Percentiles rank a stretch among this genome's conserved stretches.
These are phyloP conservation scores for Plestiodon gilberti DNA, from an alignment of 2,113 vertebrate genomes.

Conservation along the genomic window DNA sequence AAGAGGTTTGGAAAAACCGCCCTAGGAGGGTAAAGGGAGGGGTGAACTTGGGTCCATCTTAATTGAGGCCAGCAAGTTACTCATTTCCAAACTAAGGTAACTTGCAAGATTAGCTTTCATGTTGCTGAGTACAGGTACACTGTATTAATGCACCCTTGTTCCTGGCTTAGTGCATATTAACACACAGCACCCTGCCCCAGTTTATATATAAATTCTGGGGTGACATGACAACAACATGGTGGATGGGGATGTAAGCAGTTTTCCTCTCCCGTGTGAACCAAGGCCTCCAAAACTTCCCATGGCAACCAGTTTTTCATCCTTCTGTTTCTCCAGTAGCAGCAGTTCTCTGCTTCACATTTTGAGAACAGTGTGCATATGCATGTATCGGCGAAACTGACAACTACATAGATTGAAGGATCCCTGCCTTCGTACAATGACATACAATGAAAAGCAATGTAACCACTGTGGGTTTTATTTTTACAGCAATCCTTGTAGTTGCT, in stretches of 20 bases:
- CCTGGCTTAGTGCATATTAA: neutral
- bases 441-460: neutral
- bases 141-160: neutral
- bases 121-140: neutral
- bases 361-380: neutral
- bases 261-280: neutral
- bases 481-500: neutral
- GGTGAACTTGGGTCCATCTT: neutral
- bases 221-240: neutral
- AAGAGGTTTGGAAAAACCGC: neutral
- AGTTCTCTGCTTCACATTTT: neutral
- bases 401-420: neutral
- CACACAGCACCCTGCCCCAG: neutral
- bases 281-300: neutral
- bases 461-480: neutral
- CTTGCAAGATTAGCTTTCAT: neutral
- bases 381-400: neutral
- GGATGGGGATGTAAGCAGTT: neutral
- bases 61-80: neutral
- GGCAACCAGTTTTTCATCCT: neutral
- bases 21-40: neutral
- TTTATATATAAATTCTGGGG: neutral
- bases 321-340: neutral
- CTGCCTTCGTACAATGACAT: too few species aligned
- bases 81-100: constrained; percentile 1